A percentile compares a stretch with the other conserved stretches of the same genome.
These are phyloP conservation scores for Oncorhynchus mykiss DNA, from an alignment of 2,113 vertebrate species.

Conservation along the genomic window DNA sequence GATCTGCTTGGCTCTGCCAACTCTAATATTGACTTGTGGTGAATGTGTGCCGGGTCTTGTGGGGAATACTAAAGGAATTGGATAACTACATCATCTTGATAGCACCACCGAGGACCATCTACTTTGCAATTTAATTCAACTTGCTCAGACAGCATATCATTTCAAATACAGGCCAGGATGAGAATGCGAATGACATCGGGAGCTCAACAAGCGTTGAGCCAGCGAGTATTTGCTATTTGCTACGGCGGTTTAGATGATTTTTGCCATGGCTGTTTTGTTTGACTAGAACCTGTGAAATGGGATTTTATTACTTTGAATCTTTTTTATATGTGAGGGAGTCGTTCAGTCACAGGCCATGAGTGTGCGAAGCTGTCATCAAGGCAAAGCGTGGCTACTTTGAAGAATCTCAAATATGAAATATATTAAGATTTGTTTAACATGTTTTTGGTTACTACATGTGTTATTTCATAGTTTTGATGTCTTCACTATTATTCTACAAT, in stretches of 20 bases:
- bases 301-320: slow-evolving; percentile 35
- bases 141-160: slow-evolving; percentile 33
- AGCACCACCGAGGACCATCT: slow-evolving; percentile 26
- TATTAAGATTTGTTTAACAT: too few relatives aligned
- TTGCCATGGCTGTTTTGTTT: slow-evolving; percentile 33
- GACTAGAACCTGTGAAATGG: slow-evolving; percentile 30
- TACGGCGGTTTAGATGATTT: neutral
- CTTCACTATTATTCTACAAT: too few relatives aligned
- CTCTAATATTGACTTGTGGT: slow-evolving; percentile 26
- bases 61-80: slow-evolving; percentile 32
- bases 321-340: slow-evolving; percentile 29
- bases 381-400: too few relatives aligned
- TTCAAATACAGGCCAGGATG: slow-evolving; percentile 32
- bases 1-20: neutral
- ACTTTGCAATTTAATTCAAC: slow-evolving; percentile 46
- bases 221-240: neutral
- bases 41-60: slow-evolving; percentile 42
- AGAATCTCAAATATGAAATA: too few relatives aligned
- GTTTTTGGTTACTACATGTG: too few relatives aligned
- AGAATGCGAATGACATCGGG: slow-evolving; percentile 37
- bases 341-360: slow-evolving; percentile 23
- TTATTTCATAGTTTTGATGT: too few relatives aligned
- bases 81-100: slow-evolving; percentile 20
- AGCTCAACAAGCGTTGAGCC: slow-evolving; percentile 8
- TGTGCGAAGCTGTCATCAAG: too few relatives aligned